Base-by-base conservation (phyloP, 2,797 vertebrate species). In the Choloepus didactylus region DNA sequence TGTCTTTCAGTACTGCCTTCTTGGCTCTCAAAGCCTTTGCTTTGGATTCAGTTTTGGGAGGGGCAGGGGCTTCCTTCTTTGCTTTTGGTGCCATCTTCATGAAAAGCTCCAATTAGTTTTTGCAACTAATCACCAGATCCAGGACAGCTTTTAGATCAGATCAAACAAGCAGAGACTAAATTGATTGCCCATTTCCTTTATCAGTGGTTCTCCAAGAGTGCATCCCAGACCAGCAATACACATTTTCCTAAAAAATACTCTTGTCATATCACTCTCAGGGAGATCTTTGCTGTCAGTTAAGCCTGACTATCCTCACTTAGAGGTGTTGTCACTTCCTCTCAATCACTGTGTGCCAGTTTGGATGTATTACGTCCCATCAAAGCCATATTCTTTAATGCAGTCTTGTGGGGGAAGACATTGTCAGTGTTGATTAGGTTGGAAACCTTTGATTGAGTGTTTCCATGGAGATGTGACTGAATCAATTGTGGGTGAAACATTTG, bases 161-260 rank as follows among this genome's bases (percentile, higher is more conserved):
- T 29, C 46, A 88, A 87, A 51, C 16, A 56, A 87, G 69, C 51
- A 82, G 66, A 76, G 73, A 69, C n/a, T 62, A 62, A 73, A 81
- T 6, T 93, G 73, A 82, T 90, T 95, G 89, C 41, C 9, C 1
- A 60, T 31, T 92, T 92, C 69, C 56, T 86, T 85, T 80, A 54
- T 70, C 69, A 87, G 18, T 85, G 31, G 29, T 85, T 89, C 87
- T 91, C 60, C 25, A 76, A 80, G 70, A 8, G 27, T 91, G 77
- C 44, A 29, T 60, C 75, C 72, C 51, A 73, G 77, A 75, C 12
- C 35, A 76, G 60, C 49, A 84, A 29, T 31, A 56, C 79, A 62
- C 35, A 79, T 54, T 94, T 64, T 60, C 12, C 67, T 67, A 44
- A 70, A 41, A 51, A 81, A 84, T 88, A 72, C n/a, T 59, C 70